Conservation (phyloP, 2,888 invertebrate species). For the Hedya salicella region DNA sequence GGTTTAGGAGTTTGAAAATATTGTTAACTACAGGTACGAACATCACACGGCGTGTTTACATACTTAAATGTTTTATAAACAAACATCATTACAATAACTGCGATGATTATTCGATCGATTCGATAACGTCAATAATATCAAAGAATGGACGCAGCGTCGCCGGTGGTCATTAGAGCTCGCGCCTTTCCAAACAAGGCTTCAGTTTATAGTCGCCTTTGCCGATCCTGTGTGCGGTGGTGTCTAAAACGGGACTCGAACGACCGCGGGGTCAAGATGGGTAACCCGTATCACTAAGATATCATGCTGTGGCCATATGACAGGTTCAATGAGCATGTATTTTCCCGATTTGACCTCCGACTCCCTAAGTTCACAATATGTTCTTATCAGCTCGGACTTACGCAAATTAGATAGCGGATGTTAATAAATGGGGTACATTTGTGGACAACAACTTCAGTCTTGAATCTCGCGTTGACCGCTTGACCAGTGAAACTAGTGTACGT, state of each 20-base stretch:
- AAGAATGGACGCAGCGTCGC: conserved; percentile 53
- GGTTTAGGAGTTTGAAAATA: conserved; percentile 40
- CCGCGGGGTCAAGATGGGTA: conserved; percentile 66
- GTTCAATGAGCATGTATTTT: conserved; percentile 71
- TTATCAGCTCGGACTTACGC: conserved; percentile 74
- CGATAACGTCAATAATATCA: conserved; percentile 66
- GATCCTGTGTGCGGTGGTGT: conserved; percentile 54
- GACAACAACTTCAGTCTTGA: conserved; percentile 70
- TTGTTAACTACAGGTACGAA: conserved; percentile 53
- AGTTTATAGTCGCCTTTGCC: conserved; percentile 42
- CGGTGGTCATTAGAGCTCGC: conserved; percentile 52
- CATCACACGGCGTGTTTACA: conserved; percentile 61
- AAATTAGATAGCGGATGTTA: conserved; percentile 78
- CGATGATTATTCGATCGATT: conserved; percentile 56
- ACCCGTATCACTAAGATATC: conserved; percentile 72
- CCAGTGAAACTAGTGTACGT: conserved; percentile 51
- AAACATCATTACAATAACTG: conserved; percentile 75
- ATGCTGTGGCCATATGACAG: conserved; percentile 71
- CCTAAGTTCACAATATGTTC: conserved; percentile 61
- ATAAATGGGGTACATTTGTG: conserved; percentile 80
- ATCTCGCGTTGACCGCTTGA: conserved; percentile 61
- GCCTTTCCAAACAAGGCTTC: conserved; percentile 40
- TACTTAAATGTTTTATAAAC: conserved; percentile 70
- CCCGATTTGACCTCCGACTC: conserved; percentile 73
- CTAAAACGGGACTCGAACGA: conserved; percentile 56